These are phyloP conservation scores for Falco punctatus DNA, from an alignment of 2,113 vertebrate species.

Conservation along the genomic window DNA sequence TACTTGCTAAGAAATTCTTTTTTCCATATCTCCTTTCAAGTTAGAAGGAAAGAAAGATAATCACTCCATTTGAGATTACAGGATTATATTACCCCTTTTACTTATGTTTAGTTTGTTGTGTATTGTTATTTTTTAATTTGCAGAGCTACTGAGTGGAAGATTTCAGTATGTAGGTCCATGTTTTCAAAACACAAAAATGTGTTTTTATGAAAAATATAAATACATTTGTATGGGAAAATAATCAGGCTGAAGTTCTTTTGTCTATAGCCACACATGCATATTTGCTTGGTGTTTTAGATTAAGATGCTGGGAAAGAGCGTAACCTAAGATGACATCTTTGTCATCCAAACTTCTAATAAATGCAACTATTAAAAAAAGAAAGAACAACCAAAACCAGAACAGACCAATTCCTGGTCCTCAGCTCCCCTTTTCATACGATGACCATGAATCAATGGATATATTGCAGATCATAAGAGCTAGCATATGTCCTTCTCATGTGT, in stretches of 20 bases:
- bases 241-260: background rate
- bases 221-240: background rate
- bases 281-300: background rate
- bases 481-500: background rate
- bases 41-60: background rate
- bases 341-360: background rate
- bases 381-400: background rate
- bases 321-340: background rate
- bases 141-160: background rate
- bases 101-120: background rate
- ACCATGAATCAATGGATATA: background rate
- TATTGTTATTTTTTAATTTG: background rate
- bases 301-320: background rate
- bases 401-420: background rate
- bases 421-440: background rate
- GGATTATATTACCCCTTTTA: background rate
- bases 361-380: background rate
- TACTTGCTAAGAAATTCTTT: background rate
- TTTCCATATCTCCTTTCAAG: background rate
- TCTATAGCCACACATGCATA: background rate
- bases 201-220: background rate
- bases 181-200: background rate
- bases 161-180: background rate
- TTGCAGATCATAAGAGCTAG: background rate
- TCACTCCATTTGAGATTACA: background rate